Percentiles rank a stretch among this genome's conserved stretches.
Conservation (phyloP, 2,888 invertebrate genomes). For the Sinopyrophorus schimmeli region DNA sequence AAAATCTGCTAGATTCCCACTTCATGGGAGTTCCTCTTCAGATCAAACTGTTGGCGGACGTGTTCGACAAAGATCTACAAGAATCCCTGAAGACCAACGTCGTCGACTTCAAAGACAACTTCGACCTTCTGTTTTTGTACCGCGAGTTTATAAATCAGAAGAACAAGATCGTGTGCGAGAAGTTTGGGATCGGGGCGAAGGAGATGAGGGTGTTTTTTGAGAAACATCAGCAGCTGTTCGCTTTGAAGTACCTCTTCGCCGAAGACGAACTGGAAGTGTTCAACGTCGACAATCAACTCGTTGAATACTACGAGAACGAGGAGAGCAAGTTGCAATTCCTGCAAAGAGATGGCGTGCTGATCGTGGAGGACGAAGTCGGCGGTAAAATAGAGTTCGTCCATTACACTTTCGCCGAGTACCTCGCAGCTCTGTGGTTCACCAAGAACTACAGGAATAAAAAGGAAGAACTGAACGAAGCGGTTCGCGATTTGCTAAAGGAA, state of each 20-base stretch:
- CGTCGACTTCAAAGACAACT: constrained; percentile 7
- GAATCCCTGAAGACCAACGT: neutral
- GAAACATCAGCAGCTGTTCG: constrained; percentile 5
- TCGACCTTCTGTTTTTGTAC: constrained; percentile 12
- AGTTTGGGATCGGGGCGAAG: constrained; percentile 1
- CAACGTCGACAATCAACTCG: neutral
- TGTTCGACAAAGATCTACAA: neutral
- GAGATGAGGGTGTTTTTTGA: constrained; percentile 2
- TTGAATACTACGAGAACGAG: neutral
- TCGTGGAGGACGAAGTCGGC: neutral
- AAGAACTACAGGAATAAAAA: neutral
- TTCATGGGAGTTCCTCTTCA: constrained; percentile 15
- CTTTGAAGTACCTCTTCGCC: neutral
- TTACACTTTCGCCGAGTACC: neutral
- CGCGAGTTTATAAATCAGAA: constrained; percentile 9
- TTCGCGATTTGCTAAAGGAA: neutral
- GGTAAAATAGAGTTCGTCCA: neutral
- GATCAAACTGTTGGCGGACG: constrained; percentile 4
- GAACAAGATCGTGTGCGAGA: constrained; percentile 6
- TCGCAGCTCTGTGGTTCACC: neutral
- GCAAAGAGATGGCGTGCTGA: neutral
- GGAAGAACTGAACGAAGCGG: neutral
- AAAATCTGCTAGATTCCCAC: no score
- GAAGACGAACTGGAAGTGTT: neutral
- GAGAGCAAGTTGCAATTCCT: neutral